Conservation (phyloP, 2,888 invertebrate genomes). For the Heliconius ethilla region DNA sequence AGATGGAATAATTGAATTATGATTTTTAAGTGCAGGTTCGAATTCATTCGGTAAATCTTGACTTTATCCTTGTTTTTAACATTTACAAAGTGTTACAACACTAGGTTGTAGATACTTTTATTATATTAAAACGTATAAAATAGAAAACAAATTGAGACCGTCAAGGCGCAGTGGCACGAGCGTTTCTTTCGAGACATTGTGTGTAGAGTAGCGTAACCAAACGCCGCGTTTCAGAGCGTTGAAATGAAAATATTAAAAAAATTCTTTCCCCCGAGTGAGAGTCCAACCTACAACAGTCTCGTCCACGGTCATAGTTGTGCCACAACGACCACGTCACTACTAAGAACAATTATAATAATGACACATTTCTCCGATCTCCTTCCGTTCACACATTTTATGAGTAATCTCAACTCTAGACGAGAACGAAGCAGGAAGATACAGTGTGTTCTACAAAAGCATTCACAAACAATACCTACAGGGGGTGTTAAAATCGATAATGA, state of each 20-base stretch:
- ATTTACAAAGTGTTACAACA: background rate
- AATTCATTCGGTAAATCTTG: conserved; percentile 15
- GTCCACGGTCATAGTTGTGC: no score
- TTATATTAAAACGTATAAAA: no score
- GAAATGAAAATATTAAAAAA: no score
- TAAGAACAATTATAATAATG: background rate
- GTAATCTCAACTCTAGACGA: background rate
- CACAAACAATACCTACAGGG: conserved; percentile 4
- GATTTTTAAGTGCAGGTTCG: conserved; percentile 1
- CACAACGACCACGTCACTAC: no score
- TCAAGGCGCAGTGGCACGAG: no score
- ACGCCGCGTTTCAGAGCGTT: no score
- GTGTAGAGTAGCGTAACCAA: no score
- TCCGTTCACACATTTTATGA: background rate
- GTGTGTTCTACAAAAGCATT: conserved; percentile 8
- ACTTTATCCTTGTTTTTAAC: background rate
- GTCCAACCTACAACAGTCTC: no score
- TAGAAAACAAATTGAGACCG: no score
- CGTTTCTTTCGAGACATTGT: no score
- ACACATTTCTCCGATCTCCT: background rate
- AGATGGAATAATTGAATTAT: conserved; percentile 29
- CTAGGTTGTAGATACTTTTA: no score
- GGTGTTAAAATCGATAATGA: conserved; percentile 12
- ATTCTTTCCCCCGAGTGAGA: no score
- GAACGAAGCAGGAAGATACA: background rate